A percentile compares a stretch with the other conserved stretches of the same genome.
phyloP scores from a whole-genome alignment of 2,888 invertebrate species.

The Arge pagana region DNA sequence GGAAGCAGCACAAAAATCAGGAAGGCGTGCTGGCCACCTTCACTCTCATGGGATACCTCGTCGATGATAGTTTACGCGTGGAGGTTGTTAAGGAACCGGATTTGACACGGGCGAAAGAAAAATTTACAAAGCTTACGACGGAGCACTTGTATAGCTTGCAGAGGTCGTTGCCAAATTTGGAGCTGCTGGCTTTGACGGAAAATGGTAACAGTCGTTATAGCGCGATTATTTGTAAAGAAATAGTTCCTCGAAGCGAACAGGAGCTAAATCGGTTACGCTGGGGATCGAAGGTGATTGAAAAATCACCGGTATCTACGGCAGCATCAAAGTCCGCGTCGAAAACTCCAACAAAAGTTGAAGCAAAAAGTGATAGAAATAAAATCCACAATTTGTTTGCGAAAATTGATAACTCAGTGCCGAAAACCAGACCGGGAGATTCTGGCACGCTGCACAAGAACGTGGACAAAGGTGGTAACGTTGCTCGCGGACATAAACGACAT shows the following conservation, averaged over 20 bases:
- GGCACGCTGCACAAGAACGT: conserved; percentile 23
- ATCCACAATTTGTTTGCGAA: conserved; percentile 44
- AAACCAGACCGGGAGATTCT: conserved; percentile 2
- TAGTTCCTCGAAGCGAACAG: conserved; percentile 12
- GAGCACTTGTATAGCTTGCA: conserved; percentile 59
- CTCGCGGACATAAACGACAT: conserved; percentile 42
- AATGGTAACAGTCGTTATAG: conserved; percentile 45
- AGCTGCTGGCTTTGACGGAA: conserved; percentile 42
- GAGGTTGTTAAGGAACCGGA: conserved; percentile 53
- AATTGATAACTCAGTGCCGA: conserved; percentile 3
- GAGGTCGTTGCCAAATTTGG: conserved; percentile 45
- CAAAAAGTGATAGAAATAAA: conserved; percentile 3
- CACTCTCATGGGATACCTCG: conserved; percentile 50
- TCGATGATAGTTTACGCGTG: conserved; percentile 46
- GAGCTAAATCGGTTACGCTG: conserved; percentile 11
- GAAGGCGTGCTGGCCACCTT: conserved; percentile 46
- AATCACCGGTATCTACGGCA: background rate
- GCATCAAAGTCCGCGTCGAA: conserved; percentile 3
- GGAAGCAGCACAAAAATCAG: conserved; percentile 39
- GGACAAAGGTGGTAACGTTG: conserved; percentile 25
- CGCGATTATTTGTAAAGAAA: conserved; percentile 44
- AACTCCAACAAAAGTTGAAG: conserved; percentile 6
- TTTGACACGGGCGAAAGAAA: conserved; percentile 42
- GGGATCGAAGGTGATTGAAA: no score
- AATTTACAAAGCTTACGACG: conserved; percentile 49